phyloP scores from a whole-genome alignment of 2,888 invertebrate species.

The Cantharis nigra region DNA sequence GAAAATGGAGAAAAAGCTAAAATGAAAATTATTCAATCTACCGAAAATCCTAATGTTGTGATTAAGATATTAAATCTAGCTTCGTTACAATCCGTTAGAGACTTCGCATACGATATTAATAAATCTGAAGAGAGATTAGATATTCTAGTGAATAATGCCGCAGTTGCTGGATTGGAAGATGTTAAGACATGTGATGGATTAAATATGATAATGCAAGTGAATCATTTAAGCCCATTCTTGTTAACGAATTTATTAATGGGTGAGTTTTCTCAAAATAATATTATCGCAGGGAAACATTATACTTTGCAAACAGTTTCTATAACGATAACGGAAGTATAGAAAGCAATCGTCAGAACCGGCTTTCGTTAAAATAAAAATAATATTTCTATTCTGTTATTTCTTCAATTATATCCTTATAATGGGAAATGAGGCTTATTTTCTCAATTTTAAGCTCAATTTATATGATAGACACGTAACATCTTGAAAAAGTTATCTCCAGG shows the following conservation, averaged over 20 bases:
- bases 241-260: conserved; percentile 68
- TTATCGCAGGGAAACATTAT: not conserved
- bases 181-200: conserved; percentile 65
- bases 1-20: conserved; percentile 41
- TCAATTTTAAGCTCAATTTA: not conserved
- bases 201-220: conserved; percentile 66
- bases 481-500: not conserved
- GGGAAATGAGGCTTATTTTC: not conserved
- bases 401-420: not conserved
- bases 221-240: conserved; percentile 67
- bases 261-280: conserved; percentile 29
- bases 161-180: conserved; percentile 57
- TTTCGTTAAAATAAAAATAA: conserved; percentile 1
- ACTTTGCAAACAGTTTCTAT: not conserved
- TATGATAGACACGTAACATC: not conserved
- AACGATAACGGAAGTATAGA: not conserved
- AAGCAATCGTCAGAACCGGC: not conserved
- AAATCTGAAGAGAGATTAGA: conserved; percentile 61
- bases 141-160: conserved; percentile 69
- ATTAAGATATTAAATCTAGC: conserved; percentile 59
- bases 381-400: not conserved
- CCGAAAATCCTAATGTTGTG: conserved; percentile 48
- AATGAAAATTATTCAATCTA: conserved; percentile 42
- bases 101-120: conserved; percentile 65
- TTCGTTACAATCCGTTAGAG: conserved; percentile 61